Conservation (phyloP, 2,113 vertebrate genomes). For the Triplophysa tibetana region DNA sequence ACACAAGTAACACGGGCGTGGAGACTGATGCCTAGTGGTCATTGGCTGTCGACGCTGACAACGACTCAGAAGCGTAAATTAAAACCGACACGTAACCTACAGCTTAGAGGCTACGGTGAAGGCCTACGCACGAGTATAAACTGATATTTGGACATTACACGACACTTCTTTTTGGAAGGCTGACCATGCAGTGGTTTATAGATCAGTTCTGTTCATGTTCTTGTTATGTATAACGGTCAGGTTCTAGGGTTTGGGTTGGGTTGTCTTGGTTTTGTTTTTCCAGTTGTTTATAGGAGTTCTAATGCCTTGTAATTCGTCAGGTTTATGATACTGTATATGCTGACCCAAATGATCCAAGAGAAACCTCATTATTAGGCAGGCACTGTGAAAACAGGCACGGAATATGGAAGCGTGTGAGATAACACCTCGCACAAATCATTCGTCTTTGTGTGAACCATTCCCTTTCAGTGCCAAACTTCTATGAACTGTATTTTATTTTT, state of each 20-base stretch:
- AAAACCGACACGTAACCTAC: no score
- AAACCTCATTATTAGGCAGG: conserved; percentile 36
- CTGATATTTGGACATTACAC: no score
- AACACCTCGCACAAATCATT: conserved; percentile 13
- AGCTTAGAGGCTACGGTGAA: no score
- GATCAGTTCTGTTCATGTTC: conserved; percentile 38
- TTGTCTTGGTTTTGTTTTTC: conserved; percentile 34
- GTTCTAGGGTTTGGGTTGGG: conserved; percentile 8
- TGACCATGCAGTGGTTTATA: conserved; percentile 55
- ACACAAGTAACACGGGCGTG: no score
- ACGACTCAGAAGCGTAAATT: no score
- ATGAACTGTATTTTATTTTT: no score
- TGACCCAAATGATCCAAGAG: conserved; percentile 28
- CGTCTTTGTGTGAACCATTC: conserved; percentile 3
- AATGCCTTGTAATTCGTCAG: conserved; percentile 32
- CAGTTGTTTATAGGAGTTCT: conserved; percentile 36
- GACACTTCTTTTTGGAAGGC: no score
- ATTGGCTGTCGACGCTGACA: no score
- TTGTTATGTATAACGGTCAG: conserved; percentile 29
- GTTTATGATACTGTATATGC: conserved; percentile 19
- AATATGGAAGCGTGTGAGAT: conserved; percentile 45
- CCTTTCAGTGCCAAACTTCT: not conserved
- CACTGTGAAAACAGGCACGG: conserved; percentile 23
- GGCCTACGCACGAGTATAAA: no score
- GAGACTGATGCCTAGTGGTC: no score